Conservation (phyloP, 1,140 invertebrate genomes). For the Zaprionus taronus region DNA sequence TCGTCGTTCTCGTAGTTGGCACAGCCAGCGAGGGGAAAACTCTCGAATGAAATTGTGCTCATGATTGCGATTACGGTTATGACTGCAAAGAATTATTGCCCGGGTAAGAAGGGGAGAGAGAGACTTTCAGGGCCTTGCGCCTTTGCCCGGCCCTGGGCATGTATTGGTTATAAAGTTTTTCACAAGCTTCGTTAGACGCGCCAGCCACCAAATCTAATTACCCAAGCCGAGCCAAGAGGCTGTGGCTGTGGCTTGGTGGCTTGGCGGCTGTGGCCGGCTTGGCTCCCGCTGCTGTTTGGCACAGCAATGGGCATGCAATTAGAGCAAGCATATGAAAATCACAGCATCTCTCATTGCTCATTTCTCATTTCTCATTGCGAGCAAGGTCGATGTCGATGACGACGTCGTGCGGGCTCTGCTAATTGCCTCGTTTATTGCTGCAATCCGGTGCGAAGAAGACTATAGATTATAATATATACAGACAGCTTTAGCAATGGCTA, state of each 20-base stretch:
- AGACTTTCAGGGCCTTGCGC: background rate
- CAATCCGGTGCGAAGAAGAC: slow-evolving; percentile 28
- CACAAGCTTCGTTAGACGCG: slow-evolving; percentile 64
- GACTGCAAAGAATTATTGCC: slow-evolving; percentile 60
- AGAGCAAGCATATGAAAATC: slow-evolving; percentile 33
- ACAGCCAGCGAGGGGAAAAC: slow-evolving; percentile 37
- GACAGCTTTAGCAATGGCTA: background rate
- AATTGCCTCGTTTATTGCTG: slow-evolving; percentile 47
- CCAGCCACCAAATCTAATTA: slow-evolving; percentile 63
- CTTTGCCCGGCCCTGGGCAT: background rate
- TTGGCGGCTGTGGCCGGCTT: background rate
- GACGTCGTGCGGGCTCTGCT: slow-evolving; percentile 15
- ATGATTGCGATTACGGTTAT: slow-evolving; percentile 78
- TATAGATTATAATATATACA: no score
- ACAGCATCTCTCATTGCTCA: slow-evolving; percentile 4
- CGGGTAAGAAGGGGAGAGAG: background rate
- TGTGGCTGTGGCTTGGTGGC: background rate
- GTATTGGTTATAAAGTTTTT: slow-evolving; percentile 37
- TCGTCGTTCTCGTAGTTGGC: slow-evolving; percentile 3
- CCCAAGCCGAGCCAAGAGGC: slow-evolving; percentile 16
- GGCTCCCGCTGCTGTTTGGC: slow-evolving; percentile 10
- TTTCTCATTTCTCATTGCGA: background rate
- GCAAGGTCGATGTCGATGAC: slow-evolving; percentile 9
- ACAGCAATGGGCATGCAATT: slow-evolving; percentile 41
- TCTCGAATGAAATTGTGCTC: slow-evolving; percentile 78